Evolutionary conservation across 2,888 invertebrate species (phyloP).

Genomic region (Craniophora ligustri): DNA sequence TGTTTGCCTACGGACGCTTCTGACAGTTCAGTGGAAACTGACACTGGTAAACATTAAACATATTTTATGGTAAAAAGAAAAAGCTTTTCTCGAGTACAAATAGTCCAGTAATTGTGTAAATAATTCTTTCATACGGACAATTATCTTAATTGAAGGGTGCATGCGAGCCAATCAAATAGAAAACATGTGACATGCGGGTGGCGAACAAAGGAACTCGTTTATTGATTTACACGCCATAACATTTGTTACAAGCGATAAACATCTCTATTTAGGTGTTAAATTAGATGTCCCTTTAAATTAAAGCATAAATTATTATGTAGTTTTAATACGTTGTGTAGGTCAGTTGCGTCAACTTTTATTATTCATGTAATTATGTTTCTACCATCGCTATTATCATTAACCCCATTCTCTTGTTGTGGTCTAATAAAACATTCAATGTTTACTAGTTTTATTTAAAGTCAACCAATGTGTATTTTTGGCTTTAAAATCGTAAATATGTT

Average conservation of each 20-base stretch:
- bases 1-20: constrained; percentile 62
- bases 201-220: constrained; percentile 70
- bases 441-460: constrained; percentile 23
- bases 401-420: constrained; percentile 36
- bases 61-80: no score
- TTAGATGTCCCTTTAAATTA: constrained; percentile 55
- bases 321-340: no score
- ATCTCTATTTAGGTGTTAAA: constrained; percentile 70
- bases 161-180: constrained; percentile 65
- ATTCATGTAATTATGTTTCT: constrained; percentile 25
- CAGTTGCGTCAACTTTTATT: constrained; percentile 33
- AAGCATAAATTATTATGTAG: constrained; percentile 20
- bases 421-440: constrained; percentile 31
- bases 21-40: constrained; percentile 59
- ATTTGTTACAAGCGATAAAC: constrained; percentile 68
- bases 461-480: constrained; percentile 1
- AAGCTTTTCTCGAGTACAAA: constrained; percentile 19
- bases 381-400: constrained; percentile 34
- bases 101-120: constrained; percentile 40
- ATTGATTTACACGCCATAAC: constrained; percentile 74
- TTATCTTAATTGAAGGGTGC: constrained; percentile 65
- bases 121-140: constrained; percentile 57
- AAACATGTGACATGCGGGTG: constrained; percentile 74
- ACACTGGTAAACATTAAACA: constrained; percentile 35
- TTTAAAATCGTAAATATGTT: constrained; percentile 1